Base-by-base conservation (phyloP, 2,113 vertebrate genomes). In the Neogale vison region DNA sequence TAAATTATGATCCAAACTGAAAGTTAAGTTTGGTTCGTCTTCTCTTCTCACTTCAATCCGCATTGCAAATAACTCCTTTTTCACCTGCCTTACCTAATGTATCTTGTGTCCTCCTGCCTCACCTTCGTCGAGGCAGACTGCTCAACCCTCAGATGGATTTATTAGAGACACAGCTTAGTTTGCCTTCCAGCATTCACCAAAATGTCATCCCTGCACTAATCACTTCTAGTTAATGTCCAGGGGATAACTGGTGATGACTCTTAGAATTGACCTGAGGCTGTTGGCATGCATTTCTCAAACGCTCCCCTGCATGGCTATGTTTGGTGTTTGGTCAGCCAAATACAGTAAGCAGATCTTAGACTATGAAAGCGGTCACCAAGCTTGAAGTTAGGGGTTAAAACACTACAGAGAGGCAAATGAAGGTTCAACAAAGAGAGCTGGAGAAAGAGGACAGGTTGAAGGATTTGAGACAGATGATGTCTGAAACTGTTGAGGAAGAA, bases 1-100 rank as follows among this genome's bases (percentile, higher is more conserved):
- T 81, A 84, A 94, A 81, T 55, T 90, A 36, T 39, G 55, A 83
- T 82, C 87, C n/a, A 77, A 88, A 93, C 26, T 67, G 59, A 84
- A 97, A 87, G 83, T 91, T 1, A 17, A 69, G 55, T 52, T 50
- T 59, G 24, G 10, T 83, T 87, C 77, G 18, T 74, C 45, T 63
- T 86, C 59, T 85, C 10, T 80, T 80, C 31, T 79, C 61, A 9
- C 39, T 93, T 42, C 3, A 6, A 34, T 31, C 13, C 74, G 15
- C 29, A 9, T 31, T 59, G 52, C 42, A 86, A 39, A 67, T 45
- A 50, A 65, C 34, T 42, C 36, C 47, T 55, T 10, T 36, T 63
- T 52, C 7, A 36, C 55, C 39, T 10, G 6, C 31, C 12, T 18
- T 26, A 45, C 42, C 4, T 39, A 36, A 20, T 8, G 17, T 79